Evolutionary conservation across 2,113 vertebrate species (phyloP).

Genomic region (Lutjanus erythropterus): DNA sequence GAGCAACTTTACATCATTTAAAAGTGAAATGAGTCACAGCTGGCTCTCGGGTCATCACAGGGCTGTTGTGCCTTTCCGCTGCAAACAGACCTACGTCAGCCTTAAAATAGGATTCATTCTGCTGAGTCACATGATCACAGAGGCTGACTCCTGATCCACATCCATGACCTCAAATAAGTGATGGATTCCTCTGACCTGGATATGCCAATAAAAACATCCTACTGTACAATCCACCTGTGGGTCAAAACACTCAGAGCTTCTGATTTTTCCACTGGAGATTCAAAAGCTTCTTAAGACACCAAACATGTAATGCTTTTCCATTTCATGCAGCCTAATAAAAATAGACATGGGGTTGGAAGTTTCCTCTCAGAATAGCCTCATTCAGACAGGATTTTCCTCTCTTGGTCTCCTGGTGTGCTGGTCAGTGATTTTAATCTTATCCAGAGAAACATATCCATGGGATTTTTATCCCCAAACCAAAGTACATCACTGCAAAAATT

Average conservation of each 20-base stretch:
- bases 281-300: background rate
- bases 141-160: conserved; percentile 21
- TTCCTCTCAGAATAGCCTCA: background rate
- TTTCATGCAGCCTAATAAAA: background rate
- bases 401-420: background rate
- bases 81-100: conserved; percentile 38
- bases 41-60: background rate
- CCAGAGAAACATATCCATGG: background rate
- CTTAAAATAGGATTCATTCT: conserved; percentile 49
- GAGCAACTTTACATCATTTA: background rate
- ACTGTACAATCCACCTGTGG: conserved; percentile 14
- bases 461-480: background rate
- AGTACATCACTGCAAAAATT: background rate
- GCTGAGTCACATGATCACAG: conserved; percentile 47
- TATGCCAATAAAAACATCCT: background rate
- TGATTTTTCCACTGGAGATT: background rate
- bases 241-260: background rate
- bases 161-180: conserved; percentile 26
- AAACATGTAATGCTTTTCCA: background rate
- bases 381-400: background rate
- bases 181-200: conserved; percentile 39
- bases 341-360: background rate
- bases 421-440: background rate
- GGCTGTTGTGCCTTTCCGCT: conserved; percentile 22
- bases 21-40: background rate